Base-by-base conservation (phyloP, 2,888 invertebrate genomes). In the Rambutsinella grinnellia region DNA sequence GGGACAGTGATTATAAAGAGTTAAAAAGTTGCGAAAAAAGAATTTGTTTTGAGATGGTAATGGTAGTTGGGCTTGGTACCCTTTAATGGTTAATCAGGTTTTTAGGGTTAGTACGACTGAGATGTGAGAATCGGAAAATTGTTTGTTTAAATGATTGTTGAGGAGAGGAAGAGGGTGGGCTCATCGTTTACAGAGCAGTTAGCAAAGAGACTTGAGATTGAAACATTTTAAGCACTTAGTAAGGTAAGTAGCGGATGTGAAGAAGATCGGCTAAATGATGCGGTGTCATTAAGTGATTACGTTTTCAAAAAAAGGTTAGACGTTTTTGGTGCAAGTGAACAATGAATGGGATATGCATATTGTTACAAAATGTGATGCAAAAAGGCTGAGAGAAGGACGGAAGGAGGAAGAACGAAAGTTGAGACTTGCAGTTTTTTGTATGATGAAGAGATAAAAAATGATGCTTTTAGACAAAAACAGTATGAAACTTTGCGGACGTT, bases 21-120 rank as follows among this genome's bases (percentile, higher is more conserved):
- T 36, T 36, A 13, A 13, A 8, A 36, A 8, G 36, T 36, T 36
- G n/a, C n/a, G n/a, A n/a, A n/a, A n/a, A n/a, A n/a, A 36, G 36
- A 8, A 13, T 36, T 36, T 36, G 36, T 5, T 5, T 13, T 36
- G 36, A 13, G 36, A 5, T 13, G 36, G 36, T 36, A 13, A 36
- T 36, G 36, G 13, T 36, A 13, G 36, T 36, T n/a, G n/a, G n/a
- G n/a, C n/a, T n/a, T n/a, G n/a, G n/a, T 36, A 36, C 36, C 36
- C 13, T 36, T 5, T 68, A 46, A 68, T 68, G 51, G 60, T 68
- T 68, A 68, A 68, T 68, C 68, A 68, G 68, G 68, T 68, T 68
- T n/a, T 68, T 60, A 68, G 60, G 68, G 68, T 68, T 68, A 68
- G 58, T 24, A 67, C 21, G 19, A 21, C 44, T 44, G 13, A 17